Evolutionary conservation across 2,888 invertebrate species (phyloP).

Genomic region (Bedellia somnulentella): DNA sequence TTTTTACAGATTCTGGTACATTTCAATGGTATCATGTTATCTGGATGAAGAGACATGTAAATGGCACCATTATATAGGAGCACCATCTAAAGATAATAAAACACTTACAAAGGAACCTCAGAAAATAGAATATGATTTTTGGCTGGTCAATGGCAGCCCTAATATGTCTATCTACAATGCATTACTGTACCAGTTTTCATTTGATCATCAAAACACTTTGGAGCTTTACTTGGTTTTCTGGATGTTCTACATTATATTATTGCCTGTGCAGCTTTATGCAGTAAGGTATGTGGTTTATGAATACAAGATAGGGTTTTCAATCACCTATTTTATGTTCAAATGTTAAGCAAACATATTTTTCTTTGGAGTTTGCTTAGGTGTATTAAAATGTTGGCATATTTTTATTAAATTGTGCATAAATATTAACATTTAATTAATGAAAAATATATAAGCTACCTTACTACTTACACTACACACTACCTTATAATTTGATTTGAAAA

Average conservation of each 20-base stretch:
- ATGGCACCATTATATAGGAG: slow-evolving; percentile 74
- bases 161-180: slow-evolving; percentile 84
- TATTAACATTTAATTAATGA: too few relatives aligned
- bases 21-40: slow-evolving; percentile 92
- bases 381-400: too few relatives aligned
- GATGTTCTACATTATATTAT: slow-evolving; percentile 79
- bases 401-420: too few relatives aligned
- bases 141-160: slow-evolving; percentile 96
- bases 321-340: too few relatives aligned
- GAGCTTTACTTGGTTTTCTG: slow-evolving; percentile 90
- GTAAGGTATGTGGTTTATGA: slow-evolving; percentile 65
- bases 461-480: too few relatives aligned
- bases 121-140: slow-evolving; percentile 77
- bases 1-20: slow-evolving; percentile 85
- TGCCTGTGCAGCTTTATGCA: slow-evolving; percentile 90
- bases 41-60: slow-evolving; percentile 76
- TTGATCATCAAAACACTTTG: slow-evolving; percentile 90
- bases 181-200: slow-evolving; percentile 93
- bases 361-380: slow-evolving; percentile 4
- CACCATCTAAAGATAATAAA: slow-evolving; percentile 29
- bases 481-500: too few relatives aligned
- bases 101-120: slow-evolving; percentile 34
- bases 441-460: too few relatives aligned
- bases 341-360: slow-evolving; percentile 8
- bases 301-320: slow-evolving; percentile 5